These are phyloP conservation scores for Menura novaehollandiae DNA, from an alignment of 2,113 vertebrate species.

Conservation along the genomic window DNA sequence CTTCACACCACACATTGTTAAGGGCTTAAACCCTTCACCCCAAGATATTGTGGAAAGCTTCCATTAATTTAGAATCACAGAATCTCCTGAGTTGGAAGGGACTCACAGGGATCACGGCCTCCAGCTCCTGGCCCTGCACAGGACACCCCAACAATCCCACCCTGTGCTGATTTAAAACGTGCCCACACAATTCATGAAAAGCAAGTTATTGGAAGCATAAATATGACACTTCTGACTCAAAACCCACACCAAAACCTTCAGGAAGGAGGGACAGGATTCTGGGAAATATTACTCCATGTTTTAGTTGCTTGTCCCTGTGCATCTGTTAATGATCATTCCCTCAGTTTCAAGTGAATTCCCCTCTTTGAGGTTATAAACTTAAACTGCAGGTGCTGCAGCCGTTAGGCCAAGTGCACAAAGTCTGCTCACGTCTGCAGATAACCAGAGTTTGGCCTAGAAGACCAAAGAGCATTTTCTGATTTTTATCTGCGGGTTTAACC, in stretches of 20 bases:
- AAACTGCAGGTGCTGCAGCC: not conserved
- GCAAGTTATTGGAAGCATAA: not conserved
- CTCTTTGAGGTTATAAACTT: not conserved
- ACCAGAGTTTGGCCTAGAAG: not conserved
- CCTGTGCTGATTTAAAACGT: not conserved
- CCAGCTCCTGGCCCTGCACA: not conserved
- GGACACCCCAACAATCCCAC: not conserved
- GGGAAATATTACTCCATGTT: not conserved
- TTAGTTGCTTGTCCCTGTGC: not conserved
- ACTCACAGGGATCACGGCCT: not conserved
- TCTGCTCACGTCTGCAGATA: not conserved
- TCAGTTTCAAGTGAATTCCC: not conserved
- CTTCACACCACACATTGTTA: not conserved
- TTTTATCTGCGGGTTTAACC: not conserved
- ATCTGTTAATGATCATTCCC: not conserved
- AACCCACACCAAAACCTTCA: not conserved
- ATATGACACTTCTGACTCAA: not conserved
- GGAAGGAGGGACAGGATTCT: not conserved
- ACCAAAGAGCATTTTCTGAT: not conserved
- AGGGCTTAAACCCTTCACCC: not conserved
- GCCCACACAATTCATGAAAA: not conserved
- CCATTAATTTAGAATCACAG: not conserved
- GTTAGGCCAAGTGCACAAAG: not conserved
- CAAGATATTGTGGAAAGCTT: not conserved
- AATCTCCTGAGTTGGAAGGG: not conserved